Percentiles rank a stretch among this genome's conserved stretches.
phyloP scores from a whole-genome alignment of 1,140 invertebrate species.

The Neomicropteryx cornuta region DNA sequence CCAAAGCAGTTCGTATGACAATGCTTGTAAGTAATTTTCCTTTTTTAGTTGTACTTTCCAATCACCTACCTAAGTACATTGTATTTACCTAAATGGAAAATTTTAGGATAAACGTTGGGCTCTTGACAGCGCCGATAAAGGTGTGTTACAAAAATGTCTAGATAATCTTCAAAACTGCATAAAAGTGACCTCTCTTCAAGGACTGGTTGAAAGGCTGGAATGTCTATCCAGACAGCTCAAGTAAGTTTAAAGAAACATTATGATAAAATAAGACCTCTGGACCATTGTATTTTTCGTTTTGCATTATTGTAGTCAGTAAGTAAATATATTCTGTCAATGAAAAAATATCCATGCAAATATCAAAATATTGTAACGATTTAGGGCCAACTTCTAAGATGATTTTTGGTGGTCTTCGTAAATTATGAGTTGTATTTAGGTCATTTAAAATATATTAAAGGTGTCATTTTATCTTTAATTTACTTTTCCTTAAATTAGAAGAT shows the following conservation, averaged over 20 bases:
- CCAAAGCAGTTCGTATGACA: slow-evolving; percentile 73
- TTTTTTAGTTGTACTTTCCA: slow-evolving; percentile 5
- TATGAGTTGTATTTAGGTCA: no score
- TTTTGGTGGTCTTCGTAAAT: no score
- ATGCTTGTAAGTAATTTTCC: slow-evolving; percentile 53
- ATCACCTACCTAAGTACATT: slow-evolving; percentile 3
- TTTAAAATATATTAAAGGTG: no score
- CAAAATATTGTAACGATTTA: no score
- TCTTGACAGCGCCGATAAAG: slow-evolving; percentile 71
- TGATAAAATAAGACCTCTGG: not conserved
- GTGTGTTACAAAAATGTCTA: slow-evolving; percentile 77
- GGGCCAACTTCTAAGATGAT: no score
- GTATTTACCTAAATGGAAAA: not conserved
- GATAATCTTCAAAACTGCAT: slow-evolving; percentile 90
- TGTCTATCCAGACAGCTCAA: slow-evolving; percentile 81
- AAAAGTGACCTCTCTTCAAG: slow-evolving; percentile 82
- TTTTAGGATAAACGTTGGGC: slow-evolving; percentile 72
- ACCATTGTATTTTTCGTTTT: slow-evolving; percentile 24
- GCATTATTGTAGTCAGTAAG: slow-evolving; percentile 15
- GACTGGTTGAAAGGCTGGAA: slow-evolving; percentile 85
- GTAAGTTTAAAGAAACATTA: slow-evolving; percentile 41
- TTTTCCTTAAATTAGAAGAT: no score
- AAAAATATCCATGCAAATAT: no score
- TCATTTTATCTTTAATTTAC: no score
- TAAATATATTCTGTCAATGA: no score